phyloP scores from a whole-genome alignment of 1,140 invertebrate genomes.

The Euura saliciscinereae region DNA sequence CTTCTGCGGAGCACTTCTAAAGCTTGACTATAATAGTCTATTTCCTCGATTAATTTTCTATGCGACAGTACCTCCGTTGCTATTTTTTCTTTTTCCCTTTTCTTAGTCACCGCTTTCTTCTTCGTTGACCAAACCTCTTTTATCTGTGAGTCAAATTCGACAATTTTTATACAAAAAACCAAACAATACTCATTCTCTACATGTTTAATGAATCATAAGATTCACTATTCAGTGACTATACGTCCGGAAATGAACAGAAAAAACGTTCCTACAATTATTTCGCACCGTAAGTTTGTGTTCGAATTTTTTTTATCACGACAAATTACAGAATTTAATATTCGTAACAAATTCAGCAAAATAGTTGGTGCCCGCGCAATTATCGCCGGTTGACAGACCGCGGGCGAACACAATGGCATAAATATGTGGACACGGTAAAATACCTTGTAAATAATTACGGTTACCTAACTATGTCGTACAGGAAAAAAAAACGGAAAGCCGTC shows the following conservation, averaged over 20 bases:
- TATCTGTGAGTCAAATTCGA: slow-evolving; percentile 42
- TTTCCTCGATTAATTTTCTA: slow-evolving; percentile 10
- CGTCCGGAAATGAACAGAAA: too few species aligned
- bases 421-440: background rate
- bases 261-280: too few species aligned
- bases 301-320: too few species aligned
- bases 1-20: background rate
- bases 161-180: background rate
- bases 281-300: too few species aligned
- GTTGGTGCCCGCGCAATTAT: too few species aligned
- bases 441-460: background rate
- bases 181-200: background rate
- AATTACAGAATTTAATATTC: too few species aligned
- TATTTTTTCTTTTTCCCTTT: slow-evolving; percentile 37
- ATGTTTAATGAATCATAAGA: background rate
- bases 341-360: too few species aligned
- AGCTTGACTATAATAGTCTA: slow-evolving; percentile 2
- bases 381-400: too few species aligned
- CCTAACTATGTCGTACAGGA: too few species aligned
- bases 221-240: too few species aligned
- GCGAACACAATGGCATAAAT: too few species aligned
- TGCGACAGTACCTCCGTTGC: slow-evolving; percentile 35
- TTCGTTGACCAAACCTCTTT: slow-evolving; percentile 40
- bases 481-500: too few species aligned
- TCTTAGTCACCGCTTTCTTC: slow-evolving; percentile 33